phyloP scores from a whole-genome alignment of 2,888 invertebrate genomes.

The Pseudanteris insignis region DNA sequence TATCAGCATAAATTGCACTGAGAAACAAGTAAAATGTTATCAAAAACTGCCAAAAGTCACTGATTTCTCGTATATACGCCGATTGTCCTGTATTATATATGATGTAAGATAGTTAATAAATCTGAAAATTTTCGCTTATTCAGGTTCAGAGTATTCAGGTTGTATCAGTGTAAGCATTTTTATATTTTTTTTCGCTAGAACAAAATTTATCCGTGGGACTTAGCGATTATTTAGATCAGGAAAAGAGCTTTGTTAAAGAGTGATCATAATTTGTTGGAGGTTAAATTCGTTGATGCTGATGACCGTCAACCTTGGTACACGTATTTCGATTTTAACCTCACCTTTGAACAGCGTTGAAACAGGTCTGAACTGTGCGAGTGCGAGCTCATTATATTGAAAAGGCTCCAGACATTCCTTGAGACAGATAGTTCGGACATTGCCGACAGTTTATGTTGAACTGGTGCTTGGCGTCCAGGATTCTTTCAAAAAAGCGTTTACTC shows the following conservation, averaged over 20 bases:
- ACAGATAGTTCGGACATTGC: conserved; percentile 44
- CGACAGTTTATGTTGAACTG: conserved; percentile 35
- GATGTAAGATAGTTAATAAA: too few species aligned
- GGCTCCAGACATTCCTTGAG: conserved; percentile 49
- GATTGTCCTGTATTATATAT: too few species aligned
- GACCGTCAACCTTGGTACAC: conserved; percentile 17
- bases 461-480: conserved; percentile 23
- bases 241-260: too few species aligned
- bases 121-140: too few species aligned
- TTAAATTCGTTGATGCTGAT: conserved; percentile 16
- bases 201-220: too few species aligned
- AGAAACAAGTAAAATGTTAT: too few species aligned
- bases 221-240: too few species aligned
- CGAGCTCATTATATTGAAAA: conserved; percentile 48
- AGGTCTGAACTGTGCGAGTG: conserved; percentile 47
- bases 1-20: too few species aligned
- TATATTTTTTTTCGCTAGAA: too few species aligned
- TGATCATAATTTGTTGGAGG: background rate
- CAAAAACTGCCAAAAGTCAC: too few species aligned
- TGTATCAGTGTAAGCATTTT: too few species aligned
- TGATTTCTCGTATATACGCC: too few species aligned
- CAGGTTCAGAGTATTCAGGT: background rate
- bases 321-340: conserved; percentile 28
- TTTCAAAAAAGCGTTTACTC: conserved; percentile 32
- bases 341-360: conserved; percentile 47